Evolutionary conservation across 2,888 invertebrate genomes (phyloP), one percentile per base, ranked within the genome.

Genomic region (Trissoscelio sp.): DNA sequence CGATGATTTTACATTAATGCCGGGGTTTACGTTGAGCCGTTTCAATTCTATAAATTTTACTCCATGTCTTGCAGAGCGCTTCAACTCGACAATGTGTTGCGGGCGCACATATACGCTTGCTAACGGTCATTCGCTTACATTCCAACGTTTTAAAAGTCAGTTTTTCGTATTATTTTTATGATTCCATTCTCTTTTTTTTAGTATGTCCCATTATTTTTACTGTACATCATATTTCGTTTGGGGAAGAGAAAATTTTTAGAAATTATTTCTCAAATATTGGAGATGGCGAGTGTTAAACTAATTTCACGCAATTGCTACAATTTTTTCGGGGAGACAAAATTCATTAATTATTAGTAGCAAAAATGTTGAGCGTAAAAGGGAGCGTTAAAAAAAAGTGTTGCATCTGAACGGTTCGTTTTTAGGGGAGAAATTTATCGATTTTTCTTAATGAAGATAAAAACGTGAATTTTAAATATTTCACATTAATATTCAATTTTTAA

Each of bases 31-130:
- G 66, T 22, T 16, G 48, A 60, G 55, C 67, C 53, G 62, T 73
- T 73, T 67, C 79, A 79, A 73, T 79, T 79, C 73, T 73, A 79
- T 79, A 79, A 79, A 79, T 79, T 79, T 79, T 67, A 69, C 69
- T 79, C 31, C 51, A 79, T 72, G 79, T 79, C 72, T 79, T 79
- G 57, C 66, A 31, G 22, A 66, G 66, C 34, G 66, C 58, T 72
- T 79, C 79, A 72, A 66, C 79, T 72, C 58, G 70, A 72, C 78
- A 78, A 78, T 78, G 70, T 66, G 70, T 72, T 57, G 39, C 62
- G 28, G 20, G n/a, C 16, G 37, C 69, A 44, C 58, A 72, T 66
- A 57, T 53, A 72, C 44, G 51, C 39, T 42, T 24, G 58, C 58
- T 72, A 72, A 79, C 72, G 72, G 66, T 72, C 66, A 78, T 70